Evolutionary conservation across 2,113 vertebrate species (phyloP), one percentile per base, ranked within the genome.

Genomic region (Gnathonemus longibarbis): DNA sequence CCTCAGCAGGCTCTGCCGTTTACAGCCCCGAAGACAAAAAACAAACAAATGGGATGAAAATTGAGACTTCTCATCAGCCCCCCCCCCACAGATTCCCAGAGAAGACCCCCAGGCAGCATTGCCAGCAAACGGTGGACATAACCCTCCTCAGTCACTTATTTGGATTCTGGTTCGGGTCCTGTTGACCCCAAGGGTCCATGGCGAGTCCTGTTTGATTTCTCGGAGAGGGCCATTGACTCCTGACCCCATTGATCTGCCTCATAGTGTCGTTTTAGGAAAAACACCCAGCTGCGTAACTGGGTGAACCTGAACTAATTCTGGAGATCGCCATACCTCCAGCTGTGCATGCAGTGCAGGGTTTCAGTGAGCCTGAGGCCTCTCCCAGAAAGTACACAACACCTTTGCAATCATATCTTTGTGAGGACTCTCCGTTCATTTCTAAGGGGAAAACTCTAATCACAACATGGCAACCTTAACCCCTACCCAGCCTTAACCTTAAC

Each of bases 191-290:
- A 94, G 93, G 92, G 94, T 92, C 91, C 93, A 92, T 92, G 91
- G 92, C 92, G 93, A 95, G 94, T 95, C 95, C 94, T 95, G 95
- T 96, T 95, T 95, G 95, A 95, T 94, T 95, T 95, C 93, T 91
- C 93, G 91, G 93, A 93, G 91, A 94, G 93, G 94, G 91, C 90
- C 88, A 92, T 93, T 93, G 87, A 92, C 92, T 84, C 39, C 15
- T 90, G 89, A 88, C 53, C 84, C 83, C 84, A 84, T 27, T 85
- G 50, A 89, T 89, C 46, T 5, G 66, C 66, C 74, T 50, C 7
- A 39, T 5, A 21, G 13, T 19, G 35, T 77, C 15, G 5, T 42
- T 77, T 77, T 42, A 77, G 74, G 74, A 77, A 39, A 39, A 77
- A 39, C 70, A 39, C 31, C 31, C 27, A 77, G 13, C 31, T 77